These are phyloP conservation scores for Xestia xanthographa DNA, from an alignment of 2,888 invertebrate genomes.

Conservation along the genomic window DNA sequence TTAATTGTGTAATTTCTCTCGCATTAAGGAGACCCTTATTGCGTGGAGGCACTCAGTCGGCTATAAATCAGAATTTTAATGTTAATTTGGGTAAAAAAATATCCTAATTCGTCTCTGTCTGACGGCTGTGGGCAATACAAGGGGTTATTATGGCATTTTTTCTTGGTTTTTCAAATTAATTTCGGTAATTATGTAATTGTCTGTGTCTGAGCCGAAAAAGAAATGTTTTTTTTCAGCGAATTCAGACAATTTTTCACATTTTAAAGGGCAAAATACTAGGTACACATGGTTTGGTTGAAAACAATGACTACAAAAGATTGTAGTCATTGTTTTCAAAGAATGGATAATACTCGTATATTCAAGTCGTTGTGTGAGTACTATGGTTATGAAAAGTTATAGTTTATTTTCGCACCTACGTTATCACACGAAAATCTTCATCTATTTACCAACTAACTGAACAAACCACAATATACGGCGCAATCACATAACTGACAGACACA, in stretches of 20 bases:
- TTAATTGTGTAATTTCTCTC: constrained; percentile 41
- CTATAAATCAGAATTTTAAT: constrained; percentile 46
- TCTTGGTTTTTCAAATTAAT: background rate
- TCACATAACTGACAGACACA: constrained; percentile 38
- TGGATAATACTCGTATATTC: background rate
- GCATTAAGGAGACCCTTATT: constrained; percentile 10
- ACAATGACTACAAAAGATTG: too few species aligned
- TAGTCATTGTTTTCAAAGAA: too few species aligned
- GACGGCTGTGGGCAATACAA: background rate
- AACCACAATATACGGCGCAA: constrained; percentile 7
- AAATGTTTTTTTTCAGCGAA: background rate
- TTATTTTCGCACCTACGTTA: background rate
- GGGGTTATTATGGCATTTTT: background rate
- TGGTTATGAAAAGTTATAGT: background rate
- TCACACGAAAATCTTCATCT: too few species aligned
- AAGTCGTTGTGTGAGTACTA: background rate
- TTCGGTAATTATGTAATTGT: background rate
- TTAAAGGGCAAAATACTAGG: too few species aligned
- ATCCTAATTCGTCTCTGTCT: background rate
- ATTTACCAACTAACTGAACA: constrained; percentile 5
- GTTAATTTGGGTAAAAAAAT: constrained; percentile 32
- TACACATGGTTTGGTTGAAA: too few species aligned
- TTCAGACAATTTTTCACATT: background rate
- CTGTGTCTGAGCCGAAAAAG: background rate
- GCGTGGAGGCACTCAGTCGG: constrained; percentile 8